Percentiles rank a stretch among this genome's conserved stretches.
Evolutionary conservation across 2,888 invertebrate genomes (phyloP).

Genomic region (Drosophila demipolita): DNA sequence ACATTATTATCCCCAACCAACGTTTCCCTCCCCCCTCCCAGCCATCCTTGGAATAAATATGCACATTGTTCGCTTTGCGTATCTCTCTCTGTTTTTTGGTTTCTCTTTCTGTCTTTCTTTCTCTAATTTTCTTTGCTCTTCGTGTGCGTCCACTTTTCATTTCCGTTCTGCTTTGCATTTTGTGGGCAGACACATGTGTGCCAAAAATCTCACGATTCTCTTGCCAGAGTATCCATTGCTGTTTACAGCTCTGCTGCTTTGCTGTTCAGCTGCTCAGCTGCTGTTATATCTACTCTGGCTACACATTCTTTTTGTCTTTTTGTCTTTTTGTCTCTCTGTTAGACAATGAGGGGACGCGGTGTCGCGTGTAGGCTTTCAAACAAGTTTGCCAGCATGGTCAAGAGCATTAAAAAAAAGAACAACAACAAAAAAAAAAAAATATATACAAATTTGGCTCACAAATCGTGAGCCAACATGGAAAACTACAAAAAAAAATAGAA

Average conservation of each 20-base stretch:
- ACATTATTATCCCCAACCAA: conserved; percentile 48
- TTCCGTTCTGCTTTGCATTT: conserved; percentile 64
- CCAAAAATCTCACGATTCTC: conserved; percentile 56
- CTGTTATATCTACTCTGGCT: conserved; percentile 13
- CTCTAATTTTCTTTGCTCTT: conserved; percentile 1
- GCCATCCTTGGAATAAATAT: neutral
- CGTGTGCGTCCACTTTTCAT: conserved; percentile 67
- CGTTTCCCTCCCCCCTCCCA: neutral
- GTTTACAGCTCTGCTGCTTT: conserved; percentile 9
- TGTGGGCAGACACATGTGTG: conserved; percentile 27
- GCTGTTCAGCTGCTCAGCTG: neutral
- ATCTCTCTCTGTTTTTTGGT: neutral
- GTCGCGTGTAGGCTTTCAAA: conserved; percentile 54
- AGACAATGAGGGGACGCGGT: conserved; percentile 18
- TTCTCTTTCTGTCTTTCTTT: too few species aligned
- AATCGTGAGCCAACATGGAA: conserved; percentile 43
- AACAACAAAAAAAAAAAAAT: neutral
- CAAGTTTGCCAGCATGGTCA: conserved; percentile 70
- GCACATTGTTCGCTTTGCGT: neutral
- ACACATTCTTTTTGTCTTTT: conserved; percentile 24
- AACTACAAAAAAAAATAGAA: conserved; percentile 53
- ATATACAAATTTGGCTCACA: conserved; percentile 45
- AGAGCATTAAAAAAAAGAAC: conserved; percentile 40
- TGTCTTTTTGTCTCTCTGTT: conserved; percentile 9
- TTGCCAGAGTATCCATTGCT: conserved; percentile 17